phyloP scores from a whole-genome alignment of 2,113 vertebrate genomes.

The Tupaia chinensis region DNA sequence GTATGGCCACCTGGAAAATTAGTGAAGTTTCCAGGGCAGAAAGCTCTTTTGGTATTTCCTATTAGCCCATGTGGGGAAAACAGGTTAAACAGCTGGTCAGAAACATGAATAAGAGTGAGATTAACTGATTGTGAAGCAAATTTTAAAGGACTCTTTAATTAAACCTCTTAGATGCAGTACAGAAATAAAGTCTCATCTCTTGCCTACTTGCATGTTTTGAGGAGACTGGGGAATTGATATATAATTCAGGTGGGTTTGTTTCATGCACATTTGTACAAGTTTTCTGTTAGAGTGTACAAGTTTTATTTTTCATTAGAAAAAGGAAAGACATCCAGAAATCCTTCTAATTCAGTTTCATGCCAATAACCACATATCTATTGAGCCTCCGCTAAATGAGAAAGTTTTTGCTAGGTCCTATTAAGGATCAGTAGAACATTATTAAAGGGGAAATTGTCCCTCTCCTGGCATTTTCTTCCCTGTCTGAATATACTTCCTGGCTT shows the following conservation, averaged over 20 bases:
- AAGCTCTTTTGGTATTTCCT: conserved; percentile 73
- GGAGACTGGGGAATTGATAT: conserved; percentile 44
- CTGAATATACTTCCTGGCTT: neutral
- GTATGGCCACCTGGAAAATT: conserved; percentile 76
- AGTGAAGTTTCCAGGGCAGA: conserved; percentile 44
- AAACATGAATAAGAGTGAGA: conserved; percentile 59
- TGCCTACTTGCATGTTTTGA: conserved; percentile 29
- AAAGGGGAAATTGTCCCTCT: neutral
- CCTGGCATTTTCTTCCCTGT: neutral
- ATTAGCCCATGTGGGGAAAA: conserved; percentile 61
- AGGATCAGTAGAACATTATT: neutral
- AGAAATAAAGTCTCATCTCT: conserved; percentile 57
- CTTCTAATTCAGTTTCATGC: conserved; percentile 45
- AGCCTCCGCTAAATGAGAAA: neutral
- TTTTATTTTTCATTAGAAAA: neutral
- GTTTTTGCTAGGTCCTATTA: neutral
- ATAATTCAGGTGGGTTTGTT: conserved; percentile 46
- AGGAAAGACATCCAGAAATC: conserved; percentile 15
- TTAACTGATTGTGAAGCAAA: conserved; percentile 65
- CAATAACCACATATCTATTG: neutral
- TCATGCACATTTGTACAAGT: conserved; percentile 31
- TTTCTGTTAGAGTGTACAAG: conserved; percentile 25
- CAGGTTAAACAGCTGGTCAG: conserved; percentile 69
- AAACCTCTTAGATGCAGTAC: conserved; percentile 64
- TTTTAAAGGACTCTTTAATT: conserved; percentile 71